These are phyloP conservation scores for Leptinotarsa texana DNA, from an alignment of 1,140 invertebrate genomes.

Conservation along the genomic window DNA sequence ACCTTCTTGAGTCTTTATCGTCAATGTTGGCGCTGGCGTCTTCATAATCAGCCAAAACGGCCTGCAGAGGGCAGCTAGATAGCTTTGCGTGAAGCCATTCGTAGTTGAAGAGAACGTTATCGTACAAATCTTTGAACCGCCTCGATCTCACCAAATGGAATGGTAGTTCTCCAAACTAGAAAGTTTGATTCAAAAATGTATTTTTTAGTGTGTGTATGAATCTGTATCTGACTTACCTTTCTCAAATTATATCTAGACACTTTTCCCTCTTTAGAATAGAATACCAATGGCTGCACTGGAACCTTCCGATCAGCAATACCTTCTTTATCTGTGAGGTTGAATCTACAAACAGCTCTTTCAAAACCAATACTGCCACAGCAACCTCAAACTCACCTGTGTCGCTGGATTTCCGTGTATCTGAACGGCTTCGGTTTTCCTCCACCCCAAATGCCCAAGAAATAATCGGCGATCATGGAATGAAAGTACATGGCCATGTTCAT, in stretches of 20 bases:
- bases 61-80: conserved; percentile 91
- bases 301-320: conserved; percentile 95
- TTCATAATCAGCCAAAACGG: conserved; percentile 93
- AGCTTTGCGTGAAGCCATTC: conserved; percentile 97
- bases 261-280: conserved; percentile 85
- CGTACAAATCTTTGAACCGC: conserved; percentile 90
- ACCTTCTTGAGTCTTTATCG: conserved; percentile 82
- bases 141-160: conserved; percentile 90
- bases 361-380: too few relatives aligned
- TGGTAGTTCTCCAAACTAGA: conserved; percentile 87
- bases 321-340: conserved; percentile 86
- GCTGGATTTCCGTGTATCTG: conserved; percentile 95
- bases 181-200: too few relatives aligned
- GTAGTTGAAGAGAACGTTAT: conserved; percentile 95
- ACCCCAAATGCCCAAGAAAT: conserved; percentile 95
- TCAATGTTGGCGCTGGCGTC: conserved; percentile 86
- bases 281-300: conserved; percentile 92
- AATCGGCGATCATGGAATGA: conserved; percentile 97
- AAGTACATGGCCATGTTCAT: conserved; percentile 95
- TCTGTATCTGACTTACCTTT: conserved; percentile 64
- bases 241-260: conserved; percentile 84
- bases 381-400: conserved; percentile 66
- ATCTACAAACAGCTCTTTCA: conserved; percentile 55
- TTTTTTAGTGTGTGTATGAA: background rate
- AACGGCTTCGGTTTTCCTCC: conserved; percentile 94